Base-by-base conservation (phyloP, 2,797 vertebrate species). In the Triplophysa yarkandensis region DNA sequence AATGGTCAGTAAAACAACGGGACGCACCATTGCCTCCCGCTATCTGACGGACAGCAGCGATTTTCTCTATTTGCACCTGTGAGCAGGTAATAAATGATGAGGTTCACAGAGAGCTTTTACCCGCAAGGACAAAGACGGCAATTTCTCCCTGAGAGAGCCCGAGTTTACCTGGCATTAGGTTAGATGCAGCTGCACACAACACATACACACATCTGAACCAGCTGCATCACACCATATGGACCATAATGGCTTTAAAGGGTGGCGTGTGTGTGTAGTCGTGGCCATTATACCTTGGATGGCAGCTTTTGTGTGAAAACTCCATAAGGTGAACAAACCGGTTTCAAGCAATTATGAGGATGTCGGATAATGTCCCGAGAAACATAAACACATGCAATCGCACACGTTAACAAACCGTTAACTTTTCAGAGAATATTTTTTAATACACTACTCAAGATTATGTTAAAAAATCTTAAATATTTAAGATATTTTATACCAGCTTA, bases 61-160 rank as follows among this genome's bases (percentile, higher is more conserved):
- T 78, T 72, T 78, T 43, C 79, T 71, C 76, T 62, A 78, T 81
- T 81, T 81, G 76, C 80, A 81, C 76, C 80, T 71, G 57, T 65
- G 76, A 62, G 76, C 67, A 76, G 62, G 72, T 78, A 75, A 81
- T 78, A 81, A 78, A 81, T 61, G 80, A 78, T 67, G 61, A 58
- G 66, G 39, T 67, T 43, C 11, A 27, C 39, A 74, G 66, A 67
- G 71, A 71, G 71, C 76, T 78, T 81, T 77, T 71, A 78, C 67
- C 68, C 71, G 66, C 66, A 71, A 71, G 80, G 71, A 76, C 76
- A 76, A 81, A 81, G 61, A 78, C 68, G 64, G 68, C 68, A 71
- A 76, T 81, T 78, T 54, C 80, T 76, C 68, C 77, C 73, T 61
- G 54, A 68, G 77, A 76, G 62, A 66, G 61, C 28, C 61, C 25